A percentile compares a stretch with the other conserved stretches of the same genome.
Evolutionary conservation across 2,797 vertebrate species (phyloP).

Genomic region (Microcaecilia unicolor): DNA sequence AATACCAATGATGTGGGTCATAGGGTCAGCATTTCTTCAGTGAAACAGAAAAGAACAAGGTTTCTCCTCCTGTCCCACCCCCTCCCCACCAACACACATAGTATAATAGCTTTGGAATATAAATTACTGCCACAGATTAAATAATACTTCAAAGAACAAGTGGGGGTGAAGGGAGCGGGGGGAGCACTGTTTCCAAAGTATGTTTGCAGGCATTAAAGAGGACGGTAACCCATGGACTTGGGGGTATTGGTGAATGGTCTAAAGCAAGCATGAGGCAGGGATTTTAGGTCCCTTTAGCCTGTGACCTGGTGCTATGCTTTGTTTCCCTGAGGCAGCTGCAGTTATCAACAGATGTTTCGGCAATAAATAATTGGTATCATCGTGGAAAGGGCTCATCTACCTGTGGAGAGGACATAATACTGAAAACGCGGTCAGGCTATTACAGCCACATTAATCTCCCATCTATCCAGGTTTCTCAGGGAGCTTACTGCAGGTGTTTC

Average conservation of each 20-base stretch:
- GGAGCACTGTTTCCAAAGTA: conserved; percentile 52
- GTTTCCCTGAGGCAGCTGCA: conserved; percentile 63
- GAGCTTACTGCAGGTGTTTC: conserved; percentile 57
- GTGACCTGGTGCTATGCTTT: conserved; percentile 56
- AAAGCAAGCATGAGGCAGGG: conserved; percentile 49
- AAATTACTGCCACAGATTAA: conserved; percentile 60
- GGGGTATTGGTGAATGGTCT: conserved; percentile 44
- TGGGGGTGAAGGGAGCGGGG: conserved; percentile 43
- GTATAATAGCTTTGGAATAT: conserved; percentile 58
- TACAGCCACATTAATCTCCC: conserved; percentile 61
- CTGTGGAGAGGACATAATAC: conserved; percentile 61
- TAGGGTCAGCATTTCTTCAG: conserved; percentile 57
- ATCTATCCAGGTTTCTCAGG: conserved; percentile 56
- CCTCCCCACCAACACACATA: conserved; percentile 35
- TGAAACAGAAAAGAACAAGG: conserved; percentile 56
- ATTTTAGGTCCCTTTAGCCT: conserved; percentile 46
- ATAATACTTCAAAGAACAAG: conserved; percentile 63
- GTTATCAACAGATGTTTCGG: conserved; percentile 73
- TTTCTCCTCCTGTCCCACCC: conserved; percentile 12
- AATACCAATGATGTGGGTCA: conserved; percentile 64
- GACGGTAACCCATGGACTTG: conserved; percentile 46
- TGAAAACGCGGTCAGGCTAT: conserved; percentile 44
- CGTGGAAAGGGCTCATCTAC: conserved; percentile 55
- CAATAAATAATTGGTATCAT: conserved; percentile 72
- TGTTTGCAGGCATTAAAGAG: conserved; percentile 39